Evolutionary conservation across 37 sponge, comb jelly and placozoan genomes (phyloP).

Genomic region (Geodia barretti): DNA sequence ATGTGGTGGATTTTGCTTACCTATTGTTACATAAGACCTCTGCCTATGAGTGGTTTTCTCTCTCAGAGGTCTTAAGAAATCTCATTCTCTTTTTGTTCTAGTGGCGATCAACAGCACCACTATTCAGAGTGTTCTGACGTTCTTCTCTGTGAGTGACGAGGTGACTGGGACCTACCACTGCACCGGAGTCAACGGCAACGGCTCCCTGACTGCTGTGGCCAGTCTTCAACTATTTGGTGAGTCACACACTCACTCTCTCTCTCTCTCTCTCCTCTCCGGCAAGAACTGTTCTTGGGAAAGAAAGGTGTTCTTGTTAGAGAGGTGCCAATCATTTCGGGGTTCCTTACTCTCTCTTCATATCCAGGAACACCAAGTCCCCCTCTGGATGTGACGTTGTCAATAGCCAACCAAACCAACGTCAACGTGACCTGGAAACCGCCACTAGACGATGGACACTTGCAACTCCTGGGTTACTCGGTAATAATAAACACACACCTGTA

Average conservation of each 20-base stretch:
- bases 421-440: constrained; percentile 26
- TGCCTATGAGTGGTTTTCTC: too few species aligned
- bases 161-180: constrained; percentile 16
- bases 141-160: neutral
- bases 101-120: neutral
- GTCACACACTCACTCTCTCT: too few species aligned
- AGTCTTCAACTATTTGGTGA: constrained; percentile 7
- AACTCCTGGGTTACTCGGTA: neutral
- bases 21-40: too few species aligned
- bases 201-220: neutral
- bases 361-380: constrained; percentile 21
- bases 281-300: too few species aligned
- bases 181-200: neutral
- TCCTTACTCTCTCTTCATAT: neutral
- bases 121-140: neutral
- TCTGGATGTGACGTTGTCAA: neutral
- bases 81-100: neutral
- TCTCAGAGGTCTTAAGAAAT: too few species aligned
- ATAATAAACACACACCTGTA: too few species aligned
- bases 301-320: too few species aligned
- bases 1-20: too few species aligned
- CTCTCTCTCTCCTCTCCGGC: too few species aligned
- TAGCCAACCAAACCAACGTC: constrained; percentile 31
- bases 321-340: too few species aligned
- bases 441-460: neutral